Conservation (phyloP, 2,113 vertebrate genomes). For the Dasyornis broadbenti region DNA sequence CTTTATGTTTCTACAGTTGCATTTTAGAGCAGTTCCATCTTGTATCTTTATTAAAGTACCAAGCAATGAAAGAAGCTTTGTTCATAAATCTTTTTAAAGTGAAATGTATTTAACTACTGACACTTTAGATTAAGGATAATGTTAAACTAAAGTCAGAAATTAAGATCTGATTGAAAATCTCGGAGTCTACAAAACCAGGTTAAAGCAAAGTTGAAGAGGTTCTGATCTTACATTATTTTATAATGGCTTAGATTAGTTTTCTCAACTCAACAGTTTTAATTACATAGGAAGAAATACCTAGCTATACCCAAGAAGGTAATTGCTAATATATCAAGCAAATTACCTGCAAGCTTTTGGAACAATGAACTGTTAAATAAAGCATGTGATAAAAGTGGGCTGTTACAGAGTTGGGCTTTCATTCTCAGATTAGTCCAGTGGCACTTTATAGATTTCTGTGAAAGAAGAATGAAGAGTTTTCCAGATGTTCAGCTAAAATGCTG, state of each 20-base stretch:
- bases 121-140: slow-evolving; percentile 37
- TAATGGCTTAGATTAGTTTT: slow-evolving; percentile 37
- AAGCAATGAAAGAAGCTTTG: not conserved
- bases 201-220: slow-evolving; percentile 47
- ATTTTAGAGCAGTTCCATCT: not conserved
- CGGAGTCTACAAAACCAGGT: not conserved
- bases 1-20: not conserved
- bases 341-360: slow-evolving; percentile 23
- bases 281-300: not conserved
- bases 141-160: slow-evolving; percentile 12
- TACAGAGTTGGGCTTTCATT: not conserved
- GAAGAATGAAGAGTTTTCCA: not conserved
- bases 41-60: not conserved
- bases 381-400: not conserved
- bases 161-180: slow-evolving; percentile 31
- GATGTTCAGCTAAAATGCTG: not conserved
- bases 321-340: slow-evolving; percentile 41
- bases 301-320: slow-evolving; percentile 35
- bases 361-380: slow-evolving; percentile 24
- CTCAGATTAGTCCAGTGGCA: not conserved
- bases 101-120: slow-evolving; percentile 27
- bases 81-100: slow-evolving; percentile 9
- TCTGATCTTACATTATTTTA: slow-evolving; percentile 29
- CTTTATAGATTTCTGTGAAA: not conserved
- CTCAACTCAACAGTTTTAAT: slow-evolving; percentile 47